phyloP scores from a whole-genome alignment of 2,113 vertebrate species.

The Tragelaphus strepsiceros region DNA sequence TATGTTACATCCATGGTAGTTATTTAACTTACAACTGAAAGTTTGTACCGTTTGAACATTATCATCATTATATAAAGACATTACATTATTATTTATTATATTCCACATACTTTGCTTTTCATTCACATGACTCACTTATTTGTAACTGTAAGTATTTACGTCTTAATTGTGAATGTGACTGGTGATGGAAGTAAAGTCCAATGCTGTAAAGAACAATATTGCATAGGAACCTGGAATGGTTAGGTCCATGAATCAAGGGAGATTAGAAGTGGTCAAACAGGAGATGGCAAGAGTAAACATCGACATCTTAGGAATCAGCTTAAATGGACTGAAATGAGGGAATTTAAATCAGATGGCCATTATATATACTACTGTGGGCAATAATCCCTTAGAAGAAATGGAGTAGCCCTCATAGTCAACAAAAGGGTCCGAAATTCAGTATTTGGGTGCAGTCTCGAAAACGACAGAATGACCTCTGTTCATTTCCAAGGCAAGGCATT shows the following conservation, averaged over 20 bases:
- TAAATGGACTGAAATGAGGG: background rate
- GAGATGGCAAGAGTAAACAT: background rate
- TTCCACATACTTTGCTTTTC: background rate
- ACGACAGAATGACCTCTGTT: background rate
- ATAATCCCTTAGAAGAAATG: background rate
- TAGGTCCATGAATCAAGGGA: background rate
- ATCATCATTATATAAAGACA: background rate
- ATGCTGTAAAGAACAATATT: background rate
- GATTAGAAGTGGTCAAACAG: background rate
- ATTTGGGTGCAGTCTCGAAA: background rate
- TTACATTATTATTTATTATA: background rate
- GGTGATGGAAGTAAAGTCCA: background rate
- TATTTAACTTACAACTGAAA: background rate
- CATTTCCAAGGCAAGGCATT: background rate
- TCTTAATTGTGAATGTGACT: background rate
- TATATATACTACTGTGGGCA: background rate
- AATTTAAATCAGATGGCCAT: background rate
- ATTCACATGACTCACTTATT: background rate
- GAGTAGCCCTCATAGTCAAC: background rate
- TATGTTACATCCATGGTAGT: too few species aligned
- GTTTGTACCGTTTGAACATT: background rate
- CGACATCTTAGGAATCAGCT: background rate
- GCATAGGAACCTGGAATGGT: background rate
- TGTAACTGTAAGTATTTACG: background rate
- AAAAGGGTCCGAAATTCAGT: background rate